Base-by-base conservation (phyloP, 2,797 vertebrate genomes). In the Cryptoprocta ferox region DNA sequence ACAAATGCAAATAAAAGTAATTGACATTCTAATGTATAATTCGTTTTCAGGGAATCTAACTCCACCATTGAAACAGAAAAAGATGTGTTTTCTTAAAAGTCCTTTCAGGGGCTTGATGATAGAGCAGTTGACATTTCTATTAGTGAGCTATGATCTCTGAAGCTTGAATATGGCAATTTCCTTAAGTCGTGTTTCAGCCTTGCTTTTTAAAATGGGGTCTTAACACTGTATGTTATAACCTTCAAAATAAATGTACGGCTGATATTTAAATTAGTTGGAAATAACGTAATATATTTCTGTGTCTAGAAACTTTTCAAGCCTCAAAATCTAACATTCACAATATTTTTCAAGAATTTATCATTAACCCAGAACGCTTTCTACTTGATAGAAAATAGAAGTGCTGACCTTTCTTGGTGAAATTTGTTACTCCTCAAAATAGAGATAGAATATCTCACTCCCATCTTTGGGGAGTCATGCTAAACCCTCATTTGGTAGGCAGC, bases 1-100 rank as follows among this genome's bases (percentile, higher is more conserved):
- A 97, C 37, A 83, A 93, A 96, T 35, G 76, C 84, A 95, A 96
- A 95, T 95, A 95, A 92, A 92, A 94, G 89, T n/a, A 90, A 95
- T 4, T 79, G 93, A 65, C 56, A 90, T 80, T 61, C 96, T 91
- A 82, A 91, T 35, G 32, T 42, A 90, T 68, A 92, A 90, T 68
- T 79, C 28, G 53, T 50, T 91, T 63, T 97, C 66, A 78, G 63
- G 75, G 81, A 59, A 73, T 81, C 80, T 11, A 32, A 28, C 24
- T 71, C 50, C 45, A n/a, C 73, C 92, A 48, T 89, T 96, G 94
- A 89, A 93, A 87, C 13, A 95, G 90, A 89, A 94, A 95, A 93
- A 59, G 45, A 75, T 73, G 56, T 73, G 94, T 93, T 85, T 87
- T 91, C 91, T n/a, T 42, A 76, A 70, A 79, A 63, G 24, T 50